Conservation (phyloP, 2,113 vertebrate genomes). For the Penelope pileata region DNA sequence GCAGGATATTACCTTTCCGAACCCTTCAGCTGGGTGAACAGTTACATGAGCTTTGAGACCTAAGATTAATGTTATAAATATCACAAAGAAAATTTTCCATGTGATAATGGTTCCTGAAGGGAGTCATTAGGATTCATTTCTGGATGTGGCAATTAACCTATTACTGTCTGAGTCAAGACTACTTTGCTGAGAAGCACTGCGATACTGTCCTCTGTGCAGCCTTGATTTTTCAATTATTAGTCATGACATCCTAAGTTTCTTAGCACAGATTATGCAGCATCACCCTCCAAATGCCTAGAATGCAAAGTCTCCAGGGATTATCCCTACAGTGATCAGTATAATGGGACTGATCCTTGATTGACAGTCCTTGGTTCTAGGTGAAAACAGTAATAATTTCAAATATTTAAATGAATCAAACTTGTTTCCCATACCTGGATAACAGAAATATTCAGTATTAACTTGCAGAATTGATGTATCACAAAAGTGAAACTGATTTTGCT, state of each 20-base stretch:
- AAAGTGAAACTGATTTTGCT: background rate
- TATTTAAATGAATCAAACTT: background rate
- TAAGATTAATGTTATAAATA: slow-evolving; percentile 43
- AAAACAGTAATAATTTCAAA: background rate
- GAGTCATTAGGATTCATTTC: slow-evolving; percentile 42
- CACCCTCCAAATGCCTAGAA: background rate
- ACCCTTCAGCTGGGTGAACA: slow-evolving; percentile 39
- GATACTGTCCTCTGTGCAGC: background rate
- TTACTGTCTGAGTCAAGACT: background rate
- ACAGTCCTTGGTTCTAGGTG: background rate
- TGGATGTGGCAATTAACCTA: slow-evolving; percentile 52
- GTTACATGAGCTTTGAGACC: slow-evolving; percentile 45
- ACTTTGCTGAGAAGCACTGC: background rate
- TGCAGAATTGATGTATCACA: background rate
- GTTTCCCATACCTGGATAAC: background rate
- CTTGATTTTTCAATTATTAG: background rate
- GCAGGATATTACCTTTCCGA: slow-evolving; percentile 31
- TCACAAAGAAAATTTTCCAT: background rate
- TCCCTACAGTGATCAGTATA: background rate
- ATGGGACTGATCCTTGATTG: background rate
- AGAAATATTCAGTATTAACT: background rate
- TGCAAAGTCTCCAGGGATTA: background rate
- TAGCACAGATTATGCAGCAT: background rate
- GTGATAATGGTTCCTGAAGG: slow-evolving; percentile 29
- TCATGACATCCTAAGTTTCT: background rate